A percentile compares a stretch with the other conserved stretches of the same genome.
Conservation (phyloP, 2,113 vertebrate species). For the Anarhynchus alexandrinus region DNA sequence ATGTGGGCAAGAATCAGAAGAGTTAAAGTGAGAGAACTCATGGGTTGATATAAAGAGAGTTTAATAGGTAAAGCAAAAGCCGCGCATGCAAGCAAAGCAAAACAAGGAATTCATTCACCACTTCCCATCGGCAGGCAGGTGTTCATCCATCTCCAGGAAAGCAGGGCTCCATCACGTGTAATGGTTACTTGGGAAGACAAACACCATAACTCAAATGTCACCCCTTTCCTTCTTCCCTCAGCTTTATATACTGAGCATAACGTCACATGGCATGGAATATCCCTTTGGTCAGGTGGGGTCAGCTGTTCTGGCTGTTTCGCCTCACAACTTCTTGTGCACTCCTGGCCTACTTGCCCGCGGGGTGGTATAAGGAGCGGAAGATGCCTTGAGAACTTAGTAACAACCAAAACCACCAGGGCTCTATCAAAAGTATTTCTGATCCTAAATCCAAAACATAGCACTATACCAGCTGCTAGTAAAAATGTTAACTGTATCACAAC, state of each 20-base stretch:
- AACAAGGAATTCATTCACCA: background rate
- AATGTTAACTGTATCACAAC: too few species aligned
- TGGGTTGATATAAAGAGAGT: background rate
- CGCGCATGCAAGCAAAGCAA: background rate
- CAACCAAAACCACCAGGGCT: background rate
- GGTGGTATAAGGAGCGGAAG: background rate
- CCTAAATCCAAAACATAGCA: too few species aligned
- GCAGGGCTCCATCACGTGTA: background rate
- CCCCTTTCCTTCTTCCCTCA: background rate
- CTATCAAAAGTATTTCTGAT: conserved; percentile 18
- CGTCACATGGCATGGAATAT: background rate
- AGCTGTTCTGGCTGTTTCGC: background rate
- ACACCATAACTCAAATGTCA: too few species aligned
- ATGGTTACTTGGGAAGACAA: background rate
- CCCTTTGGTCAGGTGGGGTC: background rate
- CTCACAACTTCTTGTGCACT: background rate
- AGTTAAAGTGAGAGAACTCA: background rate
- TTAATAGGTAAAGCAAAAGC: background rate
- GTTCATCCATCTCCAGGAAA: background rate
- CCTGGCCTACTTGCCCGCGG: background rate
- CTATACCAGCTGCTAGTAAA: too few species aligned
- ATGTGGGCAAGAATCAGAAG: background rate
- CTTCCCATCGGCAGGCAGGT: background rate
- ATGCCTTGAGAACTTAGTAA: background rate
- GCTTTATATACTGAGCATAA: background rate